A percentile compares a stretch with the other conserved stretches of the same genome.
phyloP scores from a whole-genome alignment of 2,113 vertebrate genomes.

The Ceratotherium simum region DNA sequence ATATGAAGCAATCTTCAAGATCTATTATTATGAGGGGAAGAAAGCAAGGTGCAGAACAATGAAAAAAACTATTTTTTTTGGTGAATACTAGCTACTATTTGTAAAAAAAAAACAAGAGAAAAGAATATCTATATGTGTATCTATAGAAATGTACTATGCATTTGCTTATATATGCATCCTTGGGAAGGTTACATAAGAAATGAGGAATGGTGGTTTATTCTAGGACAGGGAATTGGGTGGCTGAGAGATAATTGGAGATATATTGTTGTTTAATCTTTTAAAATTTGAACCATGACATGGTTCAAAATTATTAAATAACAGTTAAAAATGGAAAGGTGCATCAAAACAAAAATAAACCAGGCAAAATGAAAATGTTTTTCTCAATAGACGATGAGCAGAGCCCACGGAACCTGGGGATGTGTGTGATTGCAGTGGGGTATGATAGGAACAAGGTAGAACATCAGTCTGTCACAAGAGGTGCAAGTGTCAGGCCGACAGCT shows the following conservation, averaged over 20 bases:
- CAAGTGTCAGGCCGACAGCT: rapidly evolving
- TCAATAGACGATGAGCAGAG: neutral
- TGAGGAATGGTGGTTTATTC: neutral
- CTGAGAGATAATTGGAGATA: neutral
- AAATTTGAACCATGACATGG: neutral
- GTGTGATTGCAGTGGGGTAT: rapidly evolving
- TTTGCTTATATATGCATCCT: neutral
- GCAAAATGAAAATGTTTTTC: neutral
- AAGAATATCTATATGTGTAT: neutral
- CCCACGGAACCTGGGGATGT: rapidly evolving
- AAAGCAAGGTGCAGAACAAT: neutral
- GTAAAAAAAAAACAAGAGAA: neutral
- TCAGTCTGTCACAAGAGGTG: no score
- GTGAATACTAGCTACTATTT: neutral
- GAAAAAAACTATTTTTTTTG: neutral
- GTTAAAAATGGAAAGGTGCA: neutral
- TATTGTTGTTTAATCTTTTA: neutral
- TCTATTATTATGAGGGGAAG: neutral
- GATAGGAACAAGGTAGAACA: rapidly evolving
- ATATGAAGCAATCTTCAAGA: neutral
- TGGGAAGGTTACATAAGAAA: neutral
- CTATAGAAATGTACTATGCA: neutral
- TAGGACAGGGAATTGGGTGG: neutral
- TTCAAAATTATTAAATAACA: neutral
- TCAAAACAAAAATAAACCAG: neutral